Base-by-base conservation (phyloP, 2,113 vertebrate genomes). In the Dinomys branickii region DNA sequence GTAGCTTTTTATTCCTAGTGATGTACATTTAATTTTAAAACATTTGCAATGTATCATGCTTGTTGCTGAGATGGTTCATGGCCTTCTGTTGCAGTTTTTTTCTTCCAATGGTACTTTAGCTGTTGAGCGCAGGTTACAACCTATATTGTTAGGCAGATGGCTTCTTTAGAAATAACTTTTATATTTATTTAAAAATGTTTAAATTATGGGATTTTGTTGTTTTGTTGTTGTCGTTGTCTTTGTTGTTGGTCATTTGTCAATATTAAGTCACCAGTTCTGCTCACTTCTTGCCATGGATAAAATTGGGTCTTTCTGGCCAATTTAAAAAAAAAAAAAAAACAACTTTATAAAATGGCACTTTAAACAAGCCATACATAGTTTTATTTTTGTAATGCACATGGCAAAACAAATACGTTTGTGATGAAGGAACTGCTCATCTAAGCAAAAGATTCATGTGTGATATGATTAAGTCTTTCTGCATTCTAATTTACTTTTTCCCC, bases 121-220 rank as follows among this genome's bases (percentile, higher is more conserved):
- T 98, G 98, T 98, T 65, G 97, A 98, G 98, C 98, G 97, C 98
- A 97, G 96, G 98, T 98, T 98, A 98, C 98, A 99, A 97, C 98
- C 97, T 98, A 47, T 98, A 98, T 98, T 98, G 98, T 98, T 98
- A 98, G 97, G 98, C 98, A 98, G 98, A 96, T 93, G 98, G 98
- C 99, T 99, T 99, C 98, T 98, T 98, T 99, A 99, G 98, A 98
- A 98, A 95, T 98, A 99, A 98, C 98, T 98, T 98, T 98, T 99
- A 96, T 99, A 99, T 99, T 99, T 99, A 99, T 99, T 99, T 99
- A 99, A 99, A 97, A 98, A 96, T 96, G 96, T 97, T 99, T 99
- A 99, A 99, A 98, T 99, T 99, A 99, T 99, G 98, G 97, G 98
- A 94, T 97, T 98, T 98, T 96, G 87, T 95, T 93, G 86, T 95